Evolutionary conservation across 2,888 invertebrate species (phyloP), one percentile per base, ranked within the genome.

Genomic region (Antheraea assamensis): DNA sequence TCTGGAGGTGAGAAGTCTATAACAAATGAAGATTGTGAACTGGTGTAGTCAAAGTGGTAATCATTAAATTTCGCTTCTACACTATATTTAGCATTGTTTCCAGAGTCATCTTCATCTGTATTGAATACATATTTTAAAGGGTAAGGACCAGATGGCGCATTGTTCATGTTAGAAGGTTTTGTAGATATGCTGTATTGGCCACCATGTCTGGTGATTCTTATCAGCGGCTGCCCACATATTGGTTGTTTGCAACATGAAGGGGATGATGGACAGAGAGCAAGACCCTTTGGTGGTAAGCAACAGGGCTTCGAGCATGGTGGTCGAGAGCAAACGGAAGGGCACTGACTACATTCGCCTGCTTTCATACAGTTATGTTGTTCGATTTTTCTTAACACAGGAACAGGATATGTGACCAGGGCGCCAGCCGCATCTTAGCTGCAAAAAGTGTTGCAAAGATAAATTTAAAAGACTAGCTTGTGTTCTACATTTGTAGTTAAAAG

Each of bases 391-490:
- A 94, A 88, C 31, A 94, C 94, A 5, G 90, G n/a, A 85, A 77
- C 93, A 93, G 30, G 91, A 89, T 73, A 94, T 93, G 80, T 94
- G 94, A n/a, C 94, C 94, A 8, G 94, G 94, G 13, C 94, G 92
- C 94, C 94, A 94, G 52, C 94, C 94, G 79, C 94, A 94, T 75
- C 92, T 86, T 72, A 92, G 81, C 94, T 94, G 84, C 21, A 84
- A 83, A 74, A 66, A 61, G 24, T 30, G 4, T 27, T 8, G 30
- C 27, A 72, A 19, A 74, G 42, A 66, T 71, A 31, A 42, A 47
- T 47, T 49, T 21, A 2, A 5, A 61, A 66, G n/a, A 64, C 15
- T 52, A 21, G 19, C 1, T 21, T 21, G n/a, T 5, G 7, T 55
- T n/a, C 15, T 61, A 61, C 19, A 61, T 61, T 17, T 61, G 27